These are phyloP conservation scores for Plecturocebus donacophilus DNA, from an alignment of 2,113 vertebrate genomes.

Conservation along the genomic window DNA sequence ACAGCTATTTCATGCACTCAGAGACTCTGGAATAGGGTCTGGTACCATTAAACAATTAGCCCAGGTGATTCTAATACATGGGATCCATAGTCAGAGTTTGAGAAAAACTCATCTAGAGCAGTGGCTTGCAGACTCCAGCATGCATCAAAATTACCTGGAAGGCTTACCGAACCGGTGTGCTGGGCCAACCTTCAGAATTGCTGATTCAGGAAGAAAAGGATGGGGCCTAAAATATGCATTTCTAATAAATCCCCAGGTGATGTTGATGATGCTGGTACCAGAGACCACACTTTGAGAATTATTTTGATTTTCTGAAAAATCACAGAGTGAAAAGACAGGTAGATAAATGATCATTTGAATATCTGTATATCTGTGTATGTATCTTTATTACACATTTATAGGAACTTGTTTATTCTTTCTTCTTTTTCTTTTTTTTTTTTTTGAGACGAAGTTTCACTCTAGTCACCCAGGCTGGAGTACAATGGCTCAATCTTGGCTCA, in stretches of 20 bases:
- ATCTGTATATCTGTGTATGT: neutral
- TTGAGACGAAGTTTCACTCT: too few relatives aligned
- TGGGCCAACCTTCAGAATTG: neutral
- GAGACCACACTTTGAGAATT: neutral
- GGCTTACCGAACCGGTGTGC: neutral
- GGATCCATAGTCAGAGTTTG: neutral
- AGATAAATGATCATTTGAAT: neutral
- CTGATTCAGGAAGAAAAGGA: neutral
- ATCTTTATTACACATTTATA: neutral
- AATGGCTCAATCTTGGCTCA: too few relatives aligned
- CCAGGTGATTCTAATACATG: neutral
- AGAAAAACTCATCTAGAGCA: neutral
- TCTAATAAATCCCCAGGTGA: neutral
- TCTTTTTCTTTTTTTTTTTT: neutral
- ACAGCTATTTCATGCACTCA: neutral
- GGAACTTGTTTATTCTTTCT: conserved; percentile 24
- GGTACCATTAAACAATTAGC: neutral
- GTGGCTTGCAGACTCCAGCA: neutral
- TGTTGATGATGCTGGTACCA: neutral
- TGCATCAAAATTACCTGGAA: neutral
- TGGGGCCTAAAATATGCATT: neutral
- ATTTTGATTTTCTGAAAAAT: neutral
- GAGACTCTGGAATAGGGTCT: neutral
- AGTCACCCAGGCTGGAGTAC: too few relatives aligned
- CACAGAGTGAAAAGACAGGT: neutral